Evolutionary conservation across 1,140 invertebrate species (phyloP), one percentile per base, ranked within the genome.

Genomic region (Phocides pigmalion): DNA sequence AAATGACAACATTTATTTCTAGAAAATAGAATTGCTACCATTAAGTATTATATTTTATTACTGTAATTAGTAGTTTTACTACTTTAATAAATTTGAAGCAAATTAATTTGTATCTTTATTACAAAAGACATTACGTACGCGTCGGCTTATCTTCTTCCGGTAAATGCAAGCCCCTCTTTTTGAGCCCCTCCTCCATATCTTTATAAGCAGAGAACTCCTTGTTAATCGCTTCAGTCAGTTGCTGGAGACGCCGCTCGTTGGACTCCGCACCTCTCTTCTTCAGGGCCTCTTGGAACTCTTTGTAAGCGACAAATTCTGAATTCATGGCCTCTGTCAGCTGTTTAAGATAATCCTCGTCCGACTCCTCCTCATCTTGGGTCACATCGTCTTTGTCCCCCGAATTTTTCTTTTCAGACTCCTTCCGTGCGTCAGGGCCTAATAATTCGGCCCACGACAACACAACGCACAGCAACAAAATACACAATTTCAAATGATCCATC

Each of bases 401-500:
- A 2, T 74, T 68, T 66, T 82, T 53, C 67, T 66, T 82, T 42
- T 70, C 74, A 4, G 28, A 54, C 37, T 79, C 72, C 42, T 83
- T 84, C 25, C 47, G 67, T 4, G 56, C 47, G 8, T 87, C 79
- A 9, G 88, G 86, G 0, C 88, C 88, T 14, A 87, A 62, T n/a
- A 87, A 62, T 51, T 89, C 85, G 5, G 76, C 70, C 62, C 70
- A 51, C 11, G 76, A 71, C 41, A 87, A 28, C 12, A 71, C 56
- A 46, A 85, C 54, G 63, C 83, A 89, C 32, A 90, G 62, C 42
- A 68, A 83, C 44, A 90, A 65, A 44, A 87, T 25, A 32, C 74
- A 81, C 15, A 85, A 35, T 49, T 76, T 73, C 46, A 79, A 76
- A 50, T 76, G 64, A 51, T 65, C 70, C 85, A 90, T 61, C 84